These are phyloP conservation scores for Cynoglossus semilaevis DNA, from an alignment of 2,113 vertebrate genomes.

Conservation along the genomic window DNA sequence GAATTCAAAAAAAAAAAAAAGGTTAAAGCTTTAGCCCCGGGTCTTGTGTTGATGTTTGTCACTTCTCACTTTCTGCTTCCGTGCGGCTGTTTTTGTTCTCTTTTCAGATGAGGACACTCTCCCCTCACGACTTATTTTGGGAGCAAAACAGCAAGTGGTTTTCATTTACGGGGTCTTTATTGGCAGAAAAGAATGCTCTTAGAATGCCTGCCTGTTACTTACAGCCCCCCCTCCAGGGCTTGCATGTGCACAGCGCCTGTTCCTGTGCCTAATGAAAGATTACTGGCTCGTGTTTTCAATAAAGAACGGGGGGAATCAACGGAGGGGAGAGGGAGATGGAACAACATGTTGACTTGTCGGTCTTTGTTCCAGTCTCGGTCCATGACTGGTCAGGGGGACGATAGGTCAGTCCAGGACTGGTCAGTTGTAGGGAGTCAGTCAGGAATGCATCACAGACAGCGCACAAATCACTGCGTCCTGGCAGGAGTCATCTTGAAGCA, in stretches of 20 bases:
- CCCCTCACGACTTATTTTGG: constrained; percentile 54
- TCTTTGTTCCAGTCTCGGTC: background rate
- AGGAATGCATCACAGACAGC: constrained; percentile 17
- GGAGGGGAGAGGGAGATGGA: constrained; percentile 18
- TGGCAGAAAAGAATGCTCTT: constrained; percentile 67
- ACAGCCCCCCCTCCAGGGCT: constrained; percentile 37
- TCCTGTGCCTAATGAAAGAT: constrained; percentile 55
- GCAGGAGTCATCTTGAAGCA: constrained; percentile 25
- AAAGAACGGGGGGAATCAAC: constrained; percentile 24
- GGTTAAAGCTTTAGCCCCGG: constrained; percentile 7
- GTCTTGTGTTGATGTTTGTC: constrained; percentile 48
- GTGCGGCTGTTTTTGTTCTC: constrained; percentile 24
- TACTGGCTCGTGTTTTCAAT: constrained; percentile 62
- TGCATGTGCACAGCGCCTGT: constrained; percentile 33
- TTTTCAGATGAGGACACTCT: constrained; percentile 56
- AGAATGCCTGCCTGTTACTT: constrained; percentile 57
- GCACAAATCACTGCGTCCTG: constrained; percentile 1
- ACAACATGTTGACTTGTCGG: background rate
- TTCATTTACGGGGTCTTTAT: constrained; percentile 70
- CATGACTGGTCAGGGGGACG: constrained; percentile 19
- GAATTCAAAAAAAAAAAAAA: no score
- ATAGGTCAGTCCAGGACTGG: constrained; percentile 32
- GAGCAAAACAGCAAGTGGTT: constrained; percentile 62
- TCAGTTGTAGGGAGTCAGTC: constrained; percentile 36
- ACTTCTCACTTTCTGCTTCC: constrained; percentile 51